phyloP scores from a whole-genome alignment of 2,113 vertebrate genomes.

The Gavia stellata region DNA sequence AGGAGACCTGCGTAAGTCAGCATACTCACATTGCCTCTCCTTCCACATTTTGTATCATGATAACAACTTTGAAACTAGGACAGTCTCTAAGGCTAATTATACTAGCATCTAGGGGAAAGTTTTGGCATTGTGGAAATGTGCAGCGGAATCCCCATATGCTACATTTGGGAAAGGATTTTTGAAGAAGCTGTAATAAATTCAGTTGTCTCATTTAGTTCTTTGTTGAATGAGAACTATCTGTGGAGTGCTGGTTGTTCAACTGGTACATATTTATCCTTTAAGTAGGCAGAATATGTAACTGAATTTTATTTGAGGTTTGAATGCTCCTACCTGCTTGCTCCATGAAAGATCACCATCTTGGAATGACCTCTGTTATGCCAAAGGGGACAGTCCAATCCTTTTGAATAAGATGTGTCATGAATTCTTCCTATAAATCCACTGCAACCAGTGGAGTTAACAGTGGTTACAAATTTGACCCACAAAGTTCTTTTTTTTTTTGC shows the following conservation, averaged over 20 bases:
- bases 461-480: background rate
- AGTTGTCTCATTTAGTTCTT: background rate
- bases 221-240: background rate
- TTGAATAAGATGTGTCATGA: background rate
- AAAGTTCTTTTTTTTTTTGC: background rate
- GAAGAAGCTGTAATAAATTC: background rate
- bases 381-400: background rate
- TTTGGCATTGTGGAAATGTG: background rate
- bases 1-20: conserved; percentile 41
- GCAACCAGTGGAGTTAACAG: background rate
- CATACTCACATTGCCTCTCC: background rate
- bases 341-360: background rate
- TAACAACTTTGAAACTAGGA: background rate
- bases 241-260: background rate
- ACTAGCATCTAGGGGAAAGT: background rate
- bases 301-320: background rate
- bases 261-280: background rate
- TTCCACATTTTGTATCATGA: background rate
- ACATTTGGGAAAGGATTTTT: background rate
- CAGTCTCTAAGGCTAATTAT: background rate
- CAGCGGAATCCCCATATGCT: background rate
- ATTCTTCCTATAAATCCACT: background rate
- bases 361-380: background rate
- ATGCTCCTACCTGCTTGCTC: background rate
- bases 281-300: background rate